A percentile compares a stretch with the other conserved stretches of the same genome.
Evolutionary conservation across 2,888 invertebrate species (phyloP).

Genomic region (Erebia aethiops): DNA sequence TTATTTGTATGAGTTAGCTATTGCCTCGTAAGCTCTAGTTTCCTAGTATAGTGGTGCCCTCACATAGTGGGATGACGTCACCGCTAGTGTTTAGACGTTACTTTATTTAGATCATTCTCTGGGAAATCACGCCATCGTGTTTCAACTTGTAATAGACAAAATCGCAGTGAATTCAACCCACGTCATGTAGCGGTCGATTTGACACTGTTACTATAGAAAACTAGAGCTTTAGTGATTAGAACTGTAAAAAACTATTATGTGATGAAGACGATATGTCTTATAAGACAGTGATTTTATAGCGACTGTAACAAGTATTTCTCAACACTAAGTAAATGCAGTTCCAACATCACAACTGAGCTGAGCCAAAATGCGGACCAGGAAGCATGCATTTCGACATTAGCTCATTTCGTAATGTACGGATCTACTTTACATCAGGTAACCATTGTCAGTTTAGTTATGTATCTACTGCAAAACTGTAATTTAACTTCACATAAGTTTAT

Average conservation of each 20-base stretch:
- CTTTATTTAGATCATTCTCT: neutral
- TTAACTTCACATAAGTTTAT: neutral
- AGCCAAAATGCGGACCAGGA: too few relatives aligned
- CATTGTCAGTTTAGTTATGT: neutral
- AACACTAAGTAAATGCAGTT: neutral
- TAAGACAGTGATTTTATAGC: neutral
- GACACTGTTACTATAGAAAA: neutral
- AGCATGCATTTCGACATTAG: neutral
- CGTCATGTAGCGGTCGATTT: neutral
- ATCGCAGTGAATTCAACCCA: neutral
- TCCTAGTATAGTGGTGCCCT: neutral
- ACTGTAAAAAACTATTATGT: neutral
- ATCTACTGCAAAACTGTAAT: neutral
- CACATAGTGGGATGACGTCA: neutral
- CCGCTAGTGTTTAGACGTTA: neutral
- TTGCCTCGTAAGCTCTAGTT: constrained; percentile 21
- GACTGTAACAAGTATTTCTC: neutral
- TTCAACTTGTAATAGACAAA: neutral
- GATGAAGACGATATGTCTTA: constrained; percentile 1
- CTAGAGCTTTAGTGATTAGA: constrained; percentile 10
- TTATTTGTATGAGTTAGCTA: constrained; percentile 17
- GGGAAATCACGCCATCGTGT: neutral
- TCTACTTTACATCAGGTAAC: neutral
- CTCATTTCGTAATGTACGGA: neutral
- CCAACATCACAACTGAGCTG: too few relatives aligned